Evolutionary conservation across 2,113 vertebrate species (phyloP).

Genomic region (Dissostichus mawsoni): DNA sequence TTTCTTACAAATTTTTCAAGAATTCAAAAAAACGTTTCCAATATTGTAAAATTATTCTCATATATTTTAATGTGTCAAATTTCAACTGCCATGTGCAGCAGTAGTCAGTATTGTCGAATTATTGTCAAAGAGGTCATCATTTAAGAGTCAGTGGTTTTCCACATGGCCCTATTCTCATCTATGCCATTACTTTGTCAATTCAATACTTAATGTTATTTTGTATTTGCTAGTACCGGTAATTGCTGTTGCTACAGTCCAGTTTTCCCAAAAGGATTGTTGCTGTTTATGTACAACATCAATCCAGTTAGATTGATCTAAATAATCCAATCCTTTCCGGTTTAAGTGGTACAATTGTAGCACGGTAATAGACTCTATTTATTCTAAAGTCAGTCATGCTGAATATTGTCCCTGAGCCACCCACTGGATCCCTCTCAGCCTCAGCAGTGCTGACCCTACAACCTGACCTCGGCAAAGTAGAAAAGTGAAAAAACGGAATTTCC

Average conservation of each 20-base stretch:
- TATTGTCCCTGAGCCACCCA: constrained; percentile 5
- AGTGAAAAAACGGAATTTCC: not conserved
- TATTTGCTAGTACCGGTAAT: not conserved
- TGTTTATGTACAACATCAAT: constrained; percentile 1
- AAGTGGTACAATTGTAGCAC: not conserved
- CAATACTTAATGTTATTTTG: not conserved
- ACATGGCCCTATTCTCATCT: not conserved
- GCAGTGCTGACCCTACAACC: constrained; percentile 5
- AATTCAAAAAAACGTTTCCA: not conserved
- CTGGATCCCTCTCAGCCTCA: constrained; percentile 9
- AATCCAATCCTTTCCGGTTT: not conserved
- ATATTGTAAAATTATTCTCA: not conserved
- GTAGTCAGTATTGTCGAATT: not conserved
- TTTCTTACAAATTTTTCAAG: not conserved
- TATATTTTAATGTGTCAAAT: not conserved
- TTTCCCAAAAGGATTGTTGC: constrained; percentile 1
- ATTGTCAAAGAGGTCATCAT: not conserved
- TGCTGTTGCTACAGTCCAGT: not conserved
- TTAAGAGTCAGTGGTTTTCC: not conserved
- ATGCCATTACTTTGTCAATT: not conserved
- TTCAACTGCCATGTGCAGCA: not conserved
- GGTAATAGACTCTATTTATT: not conserved
- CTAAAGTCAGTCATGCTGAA: constrained; percentile 1
- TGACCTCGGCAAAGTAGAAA: constrained; percentile 11
- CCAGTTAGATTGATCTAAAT: constrained; percentile 1